Percentiles rank a stretch among this genome's conserved stretches.
These are phyloP conservation scores for Pempheris klunzingeri DNA, from an alignment of 2,797 vertebrate species.

Conservation along the genomic window DNA sequence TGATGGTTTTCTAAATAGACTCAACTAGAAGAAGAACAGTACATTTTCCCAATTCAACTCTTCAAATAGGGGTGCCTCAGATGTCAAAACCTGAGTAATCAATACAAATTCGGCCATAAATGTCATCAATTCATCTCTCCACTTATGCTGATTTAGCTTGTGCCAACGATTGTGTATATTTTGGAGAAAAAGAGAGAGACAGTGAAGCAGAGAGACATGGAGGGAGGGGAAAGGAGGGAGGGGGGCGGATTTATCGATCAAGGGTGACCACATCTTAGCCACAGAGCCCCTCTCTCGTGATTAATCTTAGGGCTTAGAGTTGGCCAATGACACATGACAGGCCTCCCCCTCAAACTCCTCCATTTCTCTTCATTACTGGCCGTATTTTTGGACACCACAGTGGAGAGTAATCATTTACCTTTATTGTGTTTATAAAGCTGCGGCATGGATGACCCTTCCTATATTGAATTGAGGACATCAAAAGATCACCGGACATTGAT, in stretches of 20 bases:
- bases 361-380: constrained; percentile 90
- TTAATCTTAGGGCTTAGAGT: constrained; percentile 86
- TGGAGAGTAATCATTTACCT: constrained; percentile 89
- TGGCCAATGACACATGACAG: constrained; percentile 89
- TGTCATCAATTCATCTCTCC: constrained; percentile 82
- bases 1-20: constrained; percentile 69
- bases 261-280: constrained; percentile 86
- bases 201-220: constrained; percentile 55
- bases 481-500: constrained; percentile 99
- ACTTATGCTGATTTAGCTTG: constrained; percentile 81
- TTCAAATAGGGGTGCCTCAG: constrained; percentile 40
- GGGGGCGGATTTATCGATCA: constrained; percentile 84
- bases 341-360: constrained; percentile 82
- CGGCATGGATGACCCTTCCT: constrained; percentile 89
- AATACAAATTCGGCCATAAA: constrained; percentile 76
- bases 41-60: constrained; percentile 63
- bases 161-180: constrained; percentile 59
- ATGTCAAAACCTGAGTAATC: constrained; percentile 69
- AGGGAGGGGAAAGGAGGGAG: constrained; percentile 56
- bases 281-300: constrained; percentile 84
- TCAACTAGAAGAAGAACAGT: constrained; percentile 53
- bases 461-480: constrained; percentile 95
- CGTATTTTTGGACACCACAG: constrained; percentile 86
- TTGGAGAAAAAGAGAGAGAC: constrained; percentile 51
- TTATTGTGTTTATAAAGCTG: constrained; percentile 95